phyloP scores from a whole-genome alignment of 2,113 vertebrate genomes.

The Hippocampus mohnikei region DNA sequence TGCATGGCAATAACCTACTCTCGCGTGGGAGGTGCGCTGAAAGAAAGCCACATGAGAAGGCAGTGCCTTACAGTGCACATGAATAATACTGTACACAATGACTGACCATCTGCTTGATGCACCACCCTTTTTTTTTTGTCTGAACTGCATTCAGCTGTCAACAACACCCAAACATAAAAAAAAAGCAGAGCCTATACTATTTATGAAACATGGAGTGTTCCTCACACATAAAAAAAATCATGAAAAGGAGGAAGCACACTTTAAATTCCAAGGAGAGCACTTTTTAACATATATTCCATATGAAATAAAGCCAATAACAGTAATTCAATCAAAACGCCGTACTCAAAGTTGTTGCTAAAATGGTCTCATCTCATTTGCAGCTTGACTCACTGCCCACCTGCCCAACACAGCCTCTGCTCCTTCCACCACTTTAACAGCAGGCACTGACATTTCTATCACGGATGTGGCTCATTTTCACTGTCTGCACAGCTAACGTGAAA shows the following conservation, averaged over 20 bases:
- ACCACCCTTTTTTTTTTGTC: slow-evolving; percentile 6
- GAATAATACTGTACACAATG: slow-evolving; percentile 43
- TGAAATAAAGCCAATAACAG: too few species aligned
- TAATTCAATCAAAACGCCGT: neutral
- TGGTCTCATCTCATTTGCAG: slow-evolving; percentile 51
- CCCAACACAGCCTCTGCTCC: slow-evolving; percentile 27
- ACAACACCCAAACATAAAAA: slow-evolving; percentile 35
- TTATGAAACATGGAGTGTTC: too few species aligned
- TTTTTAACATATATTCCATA: too few species aligned
- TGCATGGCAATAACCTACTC: slow-evolving; percentile 34
- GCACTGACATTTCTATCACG: slow-evolving; percentile 61
- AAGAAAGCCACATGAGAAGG: slow-evolving; percentile 31
- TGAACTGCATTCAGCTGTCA: slow-evolving; percentile 34
- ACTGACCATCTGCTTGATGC: slow-evolving; percentile 45
- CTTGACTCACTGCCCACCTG: slow-evolving; percentile 17
- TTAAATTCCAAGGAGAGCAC: too few species aligned
- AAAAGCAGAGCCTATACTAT: neutral
- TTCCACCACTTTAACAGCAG: slow-evolving; percentile 54
- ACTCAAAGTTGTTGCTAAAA: neutral
- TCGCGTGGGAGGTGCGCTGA: slow-evolving; percentile 7
- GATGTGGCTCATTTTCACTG: slow-evolving; percentile 39
- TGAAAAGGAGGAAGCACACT: too few species aligned
- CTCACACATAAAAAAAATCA: too few species aligned
- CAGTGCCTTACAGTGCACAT: slow-evolving; percentile 20
- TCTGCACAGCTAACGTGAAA: neutral